A percentile compares a stretch with the other conserved stretches of the same genome.
Evolutionary conservation across 2,113 vertebrate species (phyloP).

Genomic region (Tetrax tetrax): DNA sequence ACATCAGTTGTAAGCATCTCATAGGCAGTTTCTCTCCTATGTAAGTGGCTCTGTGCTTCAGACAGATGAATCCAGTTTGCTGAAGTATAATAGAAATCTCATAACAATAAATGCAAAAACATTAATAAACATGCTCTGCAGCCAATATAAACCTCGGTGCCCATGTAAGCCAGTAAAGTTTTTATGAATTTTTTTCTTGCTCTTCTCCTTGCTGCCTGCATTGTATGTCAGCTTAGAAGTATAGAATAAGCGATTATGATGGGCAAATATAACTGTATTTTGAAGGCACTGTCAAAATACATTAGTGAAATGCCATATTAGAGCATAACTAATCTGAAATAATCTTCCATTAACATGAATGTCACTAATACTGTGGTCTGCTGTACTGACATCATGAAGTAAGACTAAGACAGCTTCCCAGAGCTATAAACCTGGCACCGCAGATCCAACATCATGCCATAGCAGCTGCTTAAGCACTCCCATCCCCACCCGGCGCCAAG

Average conservation of each 20-base stretch:
- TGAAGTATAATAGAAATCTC: not conserved
- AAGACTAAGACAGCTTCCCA: constrained; percentile 56
- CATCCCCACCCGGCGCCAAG: constrained; percentile 27
- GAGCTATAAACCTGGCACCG: constrained; percentile 30
- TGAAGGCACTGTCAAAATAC: constrained; percentile 53
- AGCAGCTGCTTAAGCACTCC: constrained; percentile 42
- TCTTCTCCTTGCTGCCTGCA: not conserved
- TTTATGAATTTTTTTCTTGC: not conserved
- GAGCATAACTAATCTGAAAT: constrained; percentile 51
- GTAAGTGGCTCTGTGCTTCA: not conserved
- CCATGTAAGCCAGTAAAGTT: not conserved
- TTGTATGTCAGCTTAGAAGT: not conserved
- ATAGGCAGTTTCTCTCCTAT: not conserved
- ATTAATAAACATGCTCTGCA: not conserved
- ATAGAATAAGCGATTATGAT: not conserved
- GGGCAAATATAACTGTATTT: not conserved
- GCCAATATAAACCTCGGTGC: not conserved
- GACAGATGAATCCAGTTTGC: not conserved
- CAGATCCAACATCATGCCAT: not conserved
- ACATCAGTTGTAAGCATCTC: not conserved
- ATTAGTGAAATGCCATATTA: constrained; percentile 53
- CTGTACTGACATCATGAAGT: constrained; percentile 28
- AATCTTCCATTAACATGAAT: constrained; percentile 44
- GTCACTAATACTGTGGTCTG: constrained; percentile 32
- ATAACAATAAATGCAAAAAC: not conserved